Percentiles rank a stretch among this genome's conserved stretches.
phyloP scores from a whole-genome alignment of 2,797 vertebrate genomes.

The Odontamblyopus lacepedii region DNA sequence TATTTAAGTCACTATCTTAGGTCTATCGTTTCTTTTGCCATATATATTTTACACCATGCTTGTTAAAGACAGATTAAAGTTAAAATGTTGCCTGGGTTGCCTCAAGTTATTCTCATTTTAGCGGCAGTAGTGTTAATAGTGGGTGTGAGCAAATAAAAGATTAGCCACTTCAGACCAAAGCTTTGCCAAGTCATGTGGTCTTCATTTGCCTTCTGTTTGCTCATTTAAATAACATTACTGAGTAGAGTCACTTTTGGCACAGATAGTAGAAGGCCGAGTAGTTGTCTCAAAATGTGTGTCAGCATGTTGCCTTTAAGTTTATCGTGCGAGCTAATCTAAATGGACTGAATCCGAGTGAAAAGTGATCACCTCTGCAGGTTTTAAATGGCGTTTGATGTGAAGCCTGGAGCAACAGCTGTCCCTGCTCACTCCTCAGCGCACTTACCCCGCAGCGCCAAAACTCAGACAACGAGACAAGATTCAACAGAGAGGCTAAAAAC shows the following conservation, averaged over 20 bases:
- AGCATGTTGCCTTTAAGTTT: slow-evolving; percentile 23
- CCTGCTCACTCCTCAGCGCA: slow-evolving; percentile 27
- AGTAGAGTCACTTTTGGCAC: neutral
- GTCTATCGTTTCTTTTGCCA: neutral
- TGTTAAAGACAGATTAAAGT: neutral
- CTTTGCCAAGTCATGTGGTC: neutral
- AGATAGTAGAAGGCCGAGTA: neutral
- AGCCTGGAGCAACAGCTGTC: slow-evolving; percentile 60
- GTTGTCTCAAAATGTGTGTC: slow-evolving; percentile 4
- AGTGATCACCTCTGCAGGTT: slow-evolving; percentile 44
- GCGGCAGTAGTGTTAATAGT: neutral
- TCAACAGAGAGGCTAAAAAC: neutral
- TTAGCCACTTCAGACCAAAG: neutral
- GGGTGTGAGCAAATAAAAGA: neutral
- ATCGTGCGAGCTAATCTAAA: slow-evolving; percentile 42
- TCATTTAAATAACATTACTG: neutral
- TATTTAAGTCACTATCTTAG: too few species aligned
- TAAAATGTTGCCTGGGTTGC: neutral
- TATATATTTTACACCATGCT: neutral
- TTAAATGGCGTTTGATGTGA: slow-evolving; percentile 42
- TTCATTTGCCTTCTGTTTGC: neutral
- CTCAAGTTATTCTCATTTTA: neutral
- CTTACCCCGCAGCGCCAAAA: slow-evolving; percentile 12
- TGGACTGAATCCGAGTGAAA: slow-evolving; percentile 27
- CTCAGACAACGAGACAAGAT: neutral